Percentiles rank a stretch among this genome's conserved stretches.
Evolutionary conservation across 2,888 invertebrate genomes (phyloP).

Genomic region (Drosophila kokeensis): DNA sequence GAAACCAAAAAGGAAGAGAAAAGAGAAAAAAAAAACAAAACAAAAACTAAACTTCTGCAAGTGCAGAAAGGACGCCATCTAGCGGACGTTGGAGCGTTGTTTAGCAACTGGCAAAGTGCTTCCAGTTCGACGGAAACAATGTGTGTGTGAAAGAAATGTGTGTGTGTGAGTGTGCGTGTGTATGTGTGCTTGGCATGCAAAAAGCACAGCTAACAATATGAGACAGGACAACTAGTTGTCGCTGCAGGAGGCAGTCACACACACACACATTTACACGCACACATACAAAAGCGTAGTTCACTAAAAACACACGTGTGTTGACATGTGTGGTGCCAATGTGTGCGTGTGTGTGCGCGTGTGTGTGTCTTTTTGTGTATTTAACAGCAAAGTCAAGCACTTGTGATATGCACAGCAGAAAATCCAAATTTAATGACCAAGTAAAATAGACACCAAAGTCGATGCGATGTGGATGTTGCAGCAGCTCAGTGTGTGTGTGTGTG

Average conservation of each 20-base stretch:
- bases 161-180: background rate
- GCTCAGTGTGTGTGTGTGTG: conserved; percentile 10
- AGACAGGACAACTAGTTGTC: conserved; percentile 17
- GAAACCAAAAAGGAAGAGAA: conserved; percentile 39
- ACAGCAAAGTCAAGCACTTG: conserved; percentile 74
- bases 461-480: conserved; percentile 31
- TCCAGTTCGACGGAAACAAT: conserved; percentile 27
- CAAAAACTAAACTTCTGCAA: conserved; percentile 28
- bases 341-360: conserved; percentile 30
- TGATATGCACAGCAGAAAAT: conserved; percentile 73
- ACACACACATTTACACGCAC: background rate
- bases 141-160: conserved; percentile 11
- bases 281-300: conserved; percentile 57
- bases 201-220: conserved; percentile 58
- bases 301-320: conserved; percentile 50
- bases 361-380: conserved; percentile 49
- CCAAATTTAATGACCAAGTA: conserved; percentile 79
- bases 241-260: conserved; percentile 9
- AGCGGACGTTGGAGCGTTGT: conserved; percentile 44
- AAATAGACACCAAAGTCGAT: conserved; percentile 70
- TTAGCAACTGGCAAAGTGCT: conserved; percentile 45
- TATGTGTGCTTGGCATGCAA: conserved; percentile 49
- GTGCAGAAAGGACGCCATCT: conserved; percentile 33
- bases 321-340: conserved; percentile 5
- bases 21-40: conserved; percentile 1